Base-by-base conservation (phyloP, 1,140 invertebrate species). In the Schlechtendalia chinensis region DNA sequence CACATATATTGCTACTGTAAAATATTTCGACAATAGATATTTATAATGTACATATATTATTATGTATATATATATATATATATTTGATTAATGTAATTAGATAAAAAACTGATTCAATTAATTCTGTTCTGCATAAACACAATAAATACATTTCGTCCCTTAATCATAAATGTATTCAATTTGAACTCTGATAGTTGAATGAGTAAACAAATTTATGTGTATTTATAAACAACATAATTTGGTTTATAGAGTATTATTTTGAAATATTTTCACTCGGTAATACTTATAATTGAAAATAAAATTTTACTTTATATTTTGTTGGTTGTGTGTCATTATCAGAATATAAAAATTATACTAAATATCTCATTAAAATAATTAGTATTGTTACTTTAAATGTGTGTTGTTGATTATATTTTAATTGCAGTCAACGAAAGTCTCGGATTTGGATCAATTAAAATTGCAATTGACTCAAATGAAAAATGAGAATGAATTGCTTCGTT, bases 391-490 rank as follows among this genome's bases (percentile, higher is more conserved):
- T 39, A 39, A 19, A 29, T 19, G 12, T 50, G n/a, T 50, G 32
- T 53, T 19, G 5, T 71, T 19, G 17, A 71, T 27, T 69, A 10
- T 10, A 11, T 8, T 39, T 58, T 22, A 16, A 58, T 58, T 61
- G 32, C 22, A 61, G 56, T n/a, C 6, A 50, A 19, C 6, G 1
- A 79, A 79, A 27, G 12, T 79, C 24, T 63, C 74, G 47, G 74
- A 63, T 47, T 27, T 50, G 11, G 74, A 79, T 79, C 19, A 22
- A 47, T 61, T 79, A n/a, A 79, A 79, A 47, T 45, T n/a, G 0
- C 58, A 79, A 59, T 27, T 79, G 17, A 79, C 39, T 47, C 74
- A 79, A 61, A 47, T 61, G 24, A 79, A 79, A 63, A 79, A 79
- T 27, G 74, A 79, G 47, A 79, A 79, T 63, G 74, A 79, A 59